Base-by-base conservation (phyloP, 2,888 invertebrate species). In the Penaeus monodon region DNA sequence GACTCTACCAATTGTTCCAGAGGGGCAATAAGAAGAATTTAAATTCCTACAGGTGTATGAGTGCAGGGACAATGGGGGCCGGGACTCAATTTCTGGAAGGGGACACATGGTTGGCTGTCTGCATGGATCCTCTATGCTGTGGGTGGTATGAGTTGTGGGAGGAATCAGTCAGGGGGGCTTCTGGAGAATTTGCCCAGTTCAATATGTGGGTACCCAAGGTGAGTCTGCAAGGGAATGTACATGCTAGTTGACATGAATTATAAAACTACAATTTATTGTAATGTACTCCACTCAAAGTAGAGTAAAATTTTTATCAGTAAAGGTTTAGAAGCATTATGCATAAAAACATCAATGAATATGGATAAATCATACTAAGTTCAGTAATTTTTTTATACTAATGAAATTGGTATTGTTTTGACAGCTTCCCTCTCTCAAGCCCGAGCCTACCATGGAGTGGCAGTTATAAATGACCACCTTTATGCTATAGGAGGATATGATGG, bases 401-500 rank as follows among this genome's bases (percentile, higher is more conserved):
- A 38, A n/a, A 64, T 38, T 29, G 20, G 27, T 49, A 27, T 57
- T 17, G 14, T 38, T 64, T 44, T 57, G 12, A 27, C 81, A 88
- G 86, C 86, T 20, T 66, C 88, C 2, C 66, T 86, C 22, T 77
- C 68, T 70, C 91, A 91, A 88, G 91, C 90, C 81, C 76, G 92
- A 87, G 91, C 91, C 20, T 91, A 91, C 81, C 91, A 91, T 84
- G 91, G 91, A 57, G 91, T 91, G 68, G 91, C 91, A 64, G 91
- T 91, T n/a, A 89, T 92, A 29, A 91, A 91, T 79, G 91, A 91
- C 76, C 90, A 89, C 85, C 88, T 92, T n/a, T 92, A 91, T 87
- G 91, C 91, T 24, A 90, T 92, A 81, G 92, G 92, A 66, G 92
- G 92, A n/a, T 91, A 91, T 85, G 91, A 91, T 89, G 91, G 91